Base-by-base conservation (phyloP, 2,113 vertebrate species). In the Nicator chloris region DNA sequence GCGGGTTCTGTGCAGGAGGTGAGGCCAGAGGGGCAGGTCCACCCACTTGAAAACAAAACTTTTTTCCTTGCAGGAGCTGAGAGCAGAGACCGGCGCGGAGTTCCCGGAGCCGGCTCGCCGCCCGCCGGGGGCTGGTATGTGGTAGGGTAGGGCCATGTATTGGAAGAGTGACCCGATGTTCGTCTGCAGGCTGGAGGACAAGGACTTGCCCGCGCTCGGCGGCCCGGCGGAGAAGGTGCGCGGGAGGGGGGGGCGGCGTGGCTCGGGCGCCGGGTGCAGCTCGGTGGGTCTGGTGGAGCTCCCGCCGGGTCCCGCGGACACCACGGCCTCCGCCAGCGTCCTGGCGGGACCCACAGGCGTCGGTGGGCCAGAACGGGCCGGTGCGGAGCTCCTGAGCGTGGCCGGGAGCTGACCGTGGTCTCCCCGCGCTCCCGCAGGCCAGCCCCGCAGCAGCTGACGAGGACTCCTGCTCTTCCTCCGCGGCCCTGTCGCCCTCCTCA, bases 91-190 rank as follows among this genome's bases (percentile, higher is more conserved):
- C 61, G 86, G 87, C 90, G 73, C 82, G 78, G 92, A 92, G 83
- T 82, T 69, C 91, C 71, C 76, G 77, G 85, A 85, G 82, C 47
- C 40, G 90, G 69, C 76, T 54, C 64, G 61, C 72, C 47, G 51
- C 82, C 87, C 95, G 91, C 42, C 45, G 14, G 82, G 92, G 94
- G 95, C 70, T 96, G 98, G 97, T 59, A 97, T 98, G 98, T 88
- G 92, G 95, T 80, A 92, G 84, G 31, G 84, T 63, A 60, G 97
- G 88, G 98, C 97, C 98, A 99, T 99, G 99, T 99, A 99, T 97
- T 99, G 99, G 99, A 99, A 99, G 98, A 98, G 98, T 53, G 98
- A 98, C 79, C 97, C 97, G 77, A 98, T 98, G 98, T 98, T 98
- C 39, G 98, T 98, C 86, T 98, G 98, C 84, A 97, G 97, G 49